Base-by-base conservation (phyloP, 2,113 vertebrate genomes). In the Ibidorhyncha struthersii region DNA sequence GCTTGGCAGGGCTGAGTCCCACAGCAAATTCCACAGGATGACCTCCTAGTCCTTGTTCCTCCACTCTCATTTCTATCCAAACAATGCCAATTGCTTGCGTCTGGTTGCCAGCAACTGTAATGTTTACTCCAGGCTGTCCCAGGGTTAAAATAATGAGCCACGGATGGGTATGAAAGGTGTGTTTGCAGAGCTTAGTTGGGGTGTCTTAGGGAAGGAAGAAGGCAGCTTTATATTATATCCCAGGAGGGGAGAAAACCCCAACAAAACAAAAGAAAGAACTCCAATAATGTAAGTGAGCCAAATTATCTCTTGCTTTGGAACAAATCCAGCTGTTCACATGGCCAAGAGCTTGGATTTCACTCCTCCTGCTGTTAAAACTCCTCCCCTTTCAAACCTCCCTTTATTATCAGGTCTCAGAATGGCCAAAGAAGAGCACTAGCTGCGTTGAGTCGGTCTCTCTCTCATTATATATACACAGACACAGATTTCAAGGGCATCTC, bases 1-100 rank as follows among this genome's bases (percentile, higher is more conserved):
- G 94, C 91, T 89, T 91, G 93, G 81, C 93, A 95, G 81, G 74
- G 63, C 87, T 66, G 74, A 73, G 62, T 91, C 96, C 90, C 86
- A 74, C 56, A 76, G 81, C 52, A 81, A 80, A 94, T 96, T 95
- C 94, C 95, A 71, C 66, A 61, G 65, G 27, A 61, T 91, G 96
- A 92, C 96, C 97, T 96, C 88, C 76, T 45, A 78, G 92, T 47
- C 88, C 95, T 89, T 83, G 90, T 5, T 93, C 82, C 67, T 73
- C 90, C 4, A 20, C 90, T 86, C 93, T 86, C 56, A 16, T 59
- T 94, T 91, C 69, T 92, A 88, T 95, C 92, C 95, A 86, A 91
- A 88, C 78, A 95, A 82, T 83, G 80, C 76, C 90, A 90, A 74
- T 81, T 58, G 90, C 90, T 63, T 12, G 85, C 38, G 18, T 63